Percentiles rank a stretch among this genome's conserved stretches.
phyloP scores from a whole-genome alignment of 2,888 invertebrate species.

The Pterostichus madidus region DNA sequence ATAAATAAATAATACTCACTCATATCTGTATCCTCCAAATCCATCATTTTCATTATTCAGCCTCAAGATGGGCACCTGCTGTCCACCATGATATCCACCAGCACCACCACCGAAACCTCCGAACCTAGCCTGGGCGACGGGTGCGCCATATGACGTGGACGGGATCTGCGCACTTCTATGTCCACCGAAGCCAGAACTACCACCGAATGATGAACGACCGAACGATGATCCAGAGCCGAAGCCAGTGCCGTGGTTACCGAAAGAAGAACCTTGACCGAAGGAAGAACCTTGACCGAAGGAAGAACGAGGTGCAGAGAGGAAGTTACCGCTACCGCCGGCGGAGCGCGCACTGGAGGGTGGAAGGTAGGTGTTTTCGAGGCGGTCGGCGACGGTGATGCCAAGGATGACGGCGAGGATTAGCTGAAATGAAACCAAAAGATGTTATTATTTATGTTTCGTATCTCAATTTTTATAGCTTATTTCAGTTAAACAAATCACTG shows the following conservation, averaged over 20 bases:
- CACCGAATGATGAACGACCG: background rate
- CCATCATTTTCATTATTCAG: constrained; percentile 76
- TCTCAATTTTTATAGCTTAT: too few relatives aligned
- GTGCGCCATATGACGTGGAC: background rate
- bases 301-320: constrained; percentile 71
- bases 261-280: constrained; percentile 47
- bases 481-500: too few relatives aligned
- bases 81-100: constrained; percentile 71
- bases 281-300: constrained; percentile 65
- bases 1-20: constrained; percentile 73
- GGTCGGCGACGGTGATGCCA: constrained; percentile 14
- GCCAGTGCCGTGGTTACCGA: background rate
- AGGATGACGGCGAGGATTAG: constrained; percentile 73
- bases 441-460: too few relatives aligned
- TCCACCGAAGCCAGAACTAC: constrained; percentile 13
- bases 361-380: constrained; percentile 80
- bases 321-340: constrained; percentile 77
- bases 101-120: constrained; percentile 58
- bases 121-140: background rate
- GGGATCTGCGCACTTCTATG: background rate
- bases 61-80: constrained; percentile 74
- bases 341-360: constrained; percentile 79
- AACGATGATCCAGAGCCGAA: constrained; percentile 3
- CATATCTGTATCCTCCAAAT: constrained; percentile 78
- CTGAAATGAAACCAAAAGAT: background rate